A percentile compares a stretch with the other conserved stretches of the same genome.
Evolutionary conservation across 2,888 invertebrate genomes (phyloP).

Genomic region (Lasius platythorax): DNA sequence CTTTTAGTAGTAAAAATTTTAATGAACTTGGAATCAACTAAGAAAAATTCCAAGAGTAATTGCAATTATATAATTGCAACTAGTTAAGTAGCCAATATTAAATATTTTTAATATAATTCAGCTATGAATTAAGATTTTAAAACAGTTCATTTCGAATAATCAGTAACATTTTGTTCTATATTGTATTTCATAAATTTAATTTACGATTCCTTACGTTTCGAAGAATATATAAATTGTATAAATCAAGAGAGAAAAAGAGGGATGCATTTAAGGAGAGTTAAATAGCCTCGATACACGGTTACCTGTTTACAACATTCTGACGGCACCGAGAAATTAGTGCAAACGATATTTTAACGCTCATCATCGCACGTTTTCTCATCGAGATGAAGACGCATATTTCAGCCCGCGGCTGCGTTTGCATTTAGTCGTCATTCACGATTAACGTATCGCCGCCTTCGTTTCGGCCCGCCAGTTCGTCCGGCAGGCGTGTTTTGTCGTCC

Average conservation of each 20-base stretch:
- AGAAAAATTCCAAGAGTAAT: background rate
- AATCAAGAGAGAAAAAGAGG: background rate
- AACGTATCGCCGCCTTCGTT: background rate
- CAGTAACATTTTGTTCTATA: background rate
- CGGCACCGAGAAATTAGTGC: background rate
- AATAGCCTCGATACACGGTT: background rate
- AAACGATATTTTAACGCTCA: constrained; percentile 7
- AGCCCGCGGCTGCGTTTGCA: constrained; percentile 25
- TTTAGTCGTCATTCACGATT: constrained; percentile 37
- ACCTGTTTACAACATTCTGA: background rate
- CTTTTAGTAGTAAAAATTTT: background rate
- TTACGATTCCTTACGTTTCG: background rate
- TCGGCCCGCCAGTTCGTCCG: background rate
- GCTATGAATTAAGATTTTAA: background rate
- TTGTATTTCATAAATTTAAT: background rate
- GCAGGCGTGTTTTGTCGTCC: constrained; percentile 24
- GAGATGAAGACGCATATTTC: constrained; percentile 32
- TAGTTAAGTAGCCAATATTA: background rate
- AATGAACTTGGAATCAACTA: background rate
- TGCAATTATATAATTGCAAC: background rate
- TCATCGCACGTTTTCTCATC: constrained; percentile 13
- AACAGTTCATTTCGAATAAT: background rate
- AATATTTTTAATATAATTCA: background rate
- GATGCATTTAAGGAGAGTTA: background rate
- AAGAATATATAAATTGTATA: background rate